Evolutionary conservation across 2,888 invertebrate genomes (phyloP).

Genomic region (Macrosiphum euphorbiae): DNA sequence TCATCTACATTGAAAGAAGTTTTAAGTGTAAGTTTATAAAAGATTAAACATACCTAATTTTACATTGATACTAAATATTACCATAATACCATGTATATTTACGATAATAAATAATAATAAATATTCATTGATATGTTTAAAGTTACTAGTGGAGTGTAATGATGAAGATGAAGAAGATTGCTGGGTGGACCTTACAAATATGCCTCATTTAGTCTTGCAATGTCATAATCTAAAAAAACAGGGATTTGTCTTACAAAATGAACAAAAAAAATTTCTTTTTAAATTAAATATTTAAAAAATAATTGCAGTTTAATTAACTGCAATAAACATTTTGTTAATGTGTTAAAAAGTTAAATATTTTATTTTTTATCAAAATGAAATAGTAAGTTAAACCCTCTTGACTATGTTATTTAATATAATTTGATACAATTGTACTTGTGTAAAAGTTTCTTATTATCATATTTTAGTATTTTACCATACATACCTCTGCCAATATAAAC

Average conservation of each 20-base stretch:
- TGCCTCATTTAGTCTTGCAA: constrained; percentile 31
- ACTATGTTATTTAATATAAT: neutral
- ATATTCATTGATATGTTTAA: constrained; percentile 15
- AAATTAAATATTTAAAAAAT: constrained; percentile 47
- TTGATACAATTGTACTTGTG: neutral
- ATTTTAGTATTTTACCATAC: neutral
- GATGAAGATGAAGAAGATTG: constrained; percentile 29
- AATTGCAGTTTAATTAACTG: neutral
- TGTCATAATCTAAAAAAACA: constrained; percentile 14
- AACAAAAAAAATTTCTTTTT: constrained; percentile 48
- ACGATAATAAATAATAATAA: neutral
- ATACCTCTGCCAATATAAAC: neutral
- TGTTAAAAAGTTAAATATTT: neutral
- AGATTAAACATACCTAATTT: neutral
- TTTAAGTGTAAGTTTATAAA: constrained; percentile 49
- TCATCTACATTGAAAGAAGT: constrained; percentile 45
- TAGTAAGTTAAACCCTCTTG: too few relatives aligned
- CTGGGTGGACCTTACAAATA: constrained; percentile 48
- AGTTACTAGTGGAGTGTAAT: constrained; percentile 48
- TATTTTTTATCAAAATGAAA: neutral
- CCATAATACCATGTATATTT: neutral
- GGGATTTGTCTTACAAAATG: constrained; percentile 57
- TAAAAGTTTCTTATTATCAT: neutral
- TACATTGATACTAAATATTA: neutral
- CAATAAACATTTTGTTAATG: neutral